A percentile compares a stretch with the other conserved stretches of the same genome.
phyloP scores from a whole-genome alignment of 2,113 vertebrate genomes.

The Melanocharis versteri region DNA sequence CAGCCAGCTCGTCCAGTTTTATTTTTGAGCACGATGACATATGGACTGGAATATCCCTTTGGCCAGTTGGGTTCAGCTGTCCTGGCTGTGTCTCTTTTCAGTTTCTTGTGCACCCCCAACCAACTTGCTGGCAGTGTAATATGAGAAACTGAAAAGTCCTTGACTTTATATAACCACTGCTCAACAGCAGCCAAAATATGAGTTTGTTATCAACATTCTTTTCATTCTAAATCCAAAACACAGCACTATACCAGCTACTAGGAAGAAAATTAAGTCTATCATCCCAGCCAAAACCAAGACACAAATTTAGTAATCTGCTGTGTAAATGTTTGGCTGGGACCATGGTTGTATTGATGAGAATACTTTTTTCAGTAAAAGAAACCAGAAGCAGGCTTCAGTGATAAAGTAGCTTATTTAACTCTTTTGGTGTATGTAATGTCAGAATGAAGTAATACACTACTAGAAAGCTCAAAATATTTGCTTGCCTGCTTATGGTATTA shows the following conservation, averaged over 20 bases:
- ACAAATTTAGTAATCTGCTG: background rate
- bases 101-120: background rate
- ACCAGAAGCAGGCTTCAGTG: background rate
- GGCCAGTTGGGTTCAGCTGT: background rate
- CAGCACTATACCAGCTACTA: background rate
- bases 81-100: too few relatives aligned
- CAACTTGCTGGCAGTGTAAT: background rate
- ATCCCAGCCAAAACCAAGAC: background rate
- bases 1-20: too few relatives aligned
- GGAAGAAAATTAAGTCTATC: background rate
- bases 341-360: background rate
- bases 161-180: background rate
- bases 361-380: background rate
- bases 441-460: background rate
- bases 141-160: background rate
- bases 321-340: background rate
- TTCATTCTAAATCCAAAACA: background rate
- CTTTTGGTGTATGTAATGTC: background rate
- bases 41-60: background rate
- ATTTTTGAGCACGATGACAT: background rate
- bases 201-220: background rate
- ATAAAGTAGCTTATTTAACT: background rate
- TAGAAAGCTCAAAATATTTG: background rate
- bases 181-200: background rate
- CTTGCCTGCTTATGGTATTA: background rate